Percentiles rank a stretch among this genome's conserved stretches.
Evolutionary conservation across 2,113 vertebrate genomes (phyloP).

Genomic region (Pituophis catenifer): DNA sequence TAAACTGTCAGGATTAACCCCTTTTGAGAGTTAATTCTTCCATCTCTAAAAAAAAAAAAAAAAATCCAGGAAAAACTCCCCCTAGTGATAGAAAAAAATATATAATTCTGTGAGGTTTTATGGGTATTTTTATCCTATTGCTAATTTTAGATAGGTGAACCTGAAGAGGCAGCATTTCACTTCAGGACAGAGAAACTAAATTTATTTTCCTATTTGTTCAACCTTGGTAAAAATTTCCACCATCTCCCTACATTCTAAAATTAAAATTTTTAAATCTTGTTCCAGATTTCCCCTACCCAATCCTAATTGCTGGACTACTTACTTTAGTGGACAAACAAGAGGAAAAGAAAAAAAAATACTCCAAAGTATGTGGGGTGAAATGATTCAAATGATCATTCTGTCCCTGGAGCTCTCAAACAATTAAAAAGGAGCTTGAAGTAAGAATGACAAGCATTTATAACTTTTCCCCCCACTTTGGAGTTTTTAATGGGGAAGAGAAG

Average conservation of each 20-base stretch:
- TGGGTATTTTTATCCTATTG: not conserved
- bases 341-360: not conserved
- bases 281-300: not conserved
- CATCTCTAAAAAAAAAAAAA: not conserved
- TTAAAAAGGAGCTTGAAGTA: not conserved
- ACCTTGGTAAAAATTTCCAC: not conserved
- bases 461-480: not conserved
- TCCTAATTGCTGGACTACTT: not conserved
- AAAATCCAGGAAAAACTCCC: not conserved
- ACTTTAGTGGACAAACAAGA: not conserved
- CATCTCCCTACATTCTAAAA: not conserved
- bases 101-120: not conserved
- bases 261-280: not conserved
- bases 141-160: not conserved
- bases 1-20: not conserved
- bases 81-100: not conserved
- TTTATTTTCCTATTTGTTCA: not conserved
- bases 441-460: not conserved
- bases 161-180: not conserved
- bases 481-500: not conserved
- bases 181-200: not conserved
- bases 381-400: not conserved
- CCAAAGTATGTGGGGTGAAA: not conserved
- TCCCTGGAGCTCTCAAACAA: not conserved
- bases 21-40: not conserved